phyloP scores from a whole-genome alignment of 2,113 vertebrate genomes.

The Noctilio leporinus region DNA sequence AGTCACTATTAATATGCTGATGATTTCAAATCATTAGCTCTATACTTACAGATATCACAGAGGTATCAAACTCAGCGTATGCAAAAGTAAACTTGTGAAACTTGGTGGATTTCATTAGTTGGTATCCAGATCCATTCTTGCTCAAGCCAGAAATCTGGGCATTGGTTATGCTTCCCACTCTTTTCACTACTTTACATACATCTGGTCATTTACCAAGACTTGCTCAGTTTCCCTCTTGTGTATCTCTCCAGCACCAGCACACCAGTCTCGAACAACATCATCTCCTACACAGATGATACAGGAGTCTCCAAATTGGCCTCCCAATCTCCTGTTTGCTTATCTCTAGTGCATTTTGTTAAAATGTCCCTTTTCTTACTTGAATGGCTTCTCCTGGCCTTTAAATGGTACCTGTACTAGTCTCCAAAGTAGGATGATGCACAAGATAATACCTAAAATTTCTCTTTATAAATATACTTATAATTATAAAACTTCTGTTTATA shows the following conservation, averaged over 20 bases:
- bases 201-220: background rate
- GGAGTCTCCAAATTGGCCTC: background rate
- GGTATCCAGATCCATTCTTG: background rate
- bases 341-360: background rate
- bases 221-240: background rate
- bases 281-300: background rate
- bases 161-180: background rate
- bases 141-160: background rate
- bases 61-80: background rate
- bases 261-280: background rate
- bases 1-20: background rate
- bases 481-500: background rate
- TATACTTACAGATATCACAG: background rate
- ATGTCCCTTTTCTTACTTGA: background rate
- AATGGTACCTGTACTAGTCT: background rate
- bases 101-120: background rate
- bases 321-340: background rate
- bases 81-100: background rate
- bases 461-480: background rate
- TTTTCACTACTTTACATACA: background rate
- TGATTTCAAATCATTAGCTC: background rate
- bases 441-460: background rate
- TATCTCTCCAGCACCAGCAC: background rate
- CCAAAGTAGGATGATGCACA: background rate
- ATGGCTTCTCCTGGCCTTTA: background rate